A percentile compares a stretch with the other conserved stretches of the same genome.
Evolutionary conservation across 2,888 invertebrate species (phyloP).

Genomic region (Lagria hirta): DNA sequence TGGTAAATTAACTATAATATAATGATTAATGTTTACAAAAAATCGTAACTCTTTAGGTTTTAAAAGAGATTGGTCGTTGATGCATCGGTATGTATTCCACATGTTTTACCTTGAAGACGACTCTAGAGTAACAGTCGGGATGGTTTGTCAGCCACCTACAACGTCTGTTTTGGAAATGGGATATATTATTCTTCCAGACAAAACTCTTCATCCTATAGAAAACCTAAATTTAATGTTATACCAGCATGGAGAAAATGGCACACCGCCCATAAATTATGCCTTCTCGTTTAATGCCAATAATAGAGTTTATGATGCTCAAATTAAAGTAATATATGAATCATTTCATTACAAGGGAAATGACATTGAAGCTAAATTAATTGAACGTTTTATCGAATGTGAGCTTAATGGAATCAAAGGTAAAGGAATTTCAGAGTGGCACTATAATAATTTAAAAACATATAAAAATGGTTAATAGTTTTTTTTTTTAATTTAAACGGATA

Average conservation of each 20-base stretch:
- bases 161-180: slow-evolving; percentile 68
- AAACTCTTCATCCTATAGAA: slow-evolving; percentile 58
- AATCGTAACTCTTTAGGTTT: slow-evolving; percentile 55
- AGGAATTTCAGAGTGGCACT: slow-evolving; percentile 75
- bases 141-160: slow-evolving; percentile 74
- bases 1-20: slow-evolving; percentile 71
- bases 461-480: not conserved
- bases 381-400: slow-evolving; percentile 59
- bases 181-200: slow-evolving; percentile 58
- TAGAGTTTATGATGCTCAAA: slow-evolving; percentile 56
- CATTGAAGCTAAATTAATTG: slow-evolving; percentile 69
- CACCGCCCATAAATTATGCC: slow-evolving; percentile 63
- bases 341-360: slow-evolving; percentile 68
- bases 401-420: slow-evolving; percentile 68
- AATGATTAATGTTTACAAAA: slow-evolving; percentile 16
- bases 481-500: not conserved
- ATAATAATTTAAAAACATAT: slow-evolving; percentile 53
- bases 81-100: slow-evolving; percentile 79
- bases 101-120: slow-evolving; percentile 74
- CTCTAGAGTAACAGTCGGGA: slow-evolving; percentile 67
- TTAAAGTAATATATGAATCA: slow-evolving; percentile 62
- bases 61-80: slow-evolving; percentile 71
- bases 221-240: slow-evolving; percentile 66
- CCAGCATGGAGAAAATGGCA: slow-evolving; percentile 70
- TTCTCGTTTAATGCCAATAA: slow-evolving; percentile 64